phyloP scores from a whole-genome alignment of 2,888 invertebrate species.

The Orthosia gothica region DNA sequence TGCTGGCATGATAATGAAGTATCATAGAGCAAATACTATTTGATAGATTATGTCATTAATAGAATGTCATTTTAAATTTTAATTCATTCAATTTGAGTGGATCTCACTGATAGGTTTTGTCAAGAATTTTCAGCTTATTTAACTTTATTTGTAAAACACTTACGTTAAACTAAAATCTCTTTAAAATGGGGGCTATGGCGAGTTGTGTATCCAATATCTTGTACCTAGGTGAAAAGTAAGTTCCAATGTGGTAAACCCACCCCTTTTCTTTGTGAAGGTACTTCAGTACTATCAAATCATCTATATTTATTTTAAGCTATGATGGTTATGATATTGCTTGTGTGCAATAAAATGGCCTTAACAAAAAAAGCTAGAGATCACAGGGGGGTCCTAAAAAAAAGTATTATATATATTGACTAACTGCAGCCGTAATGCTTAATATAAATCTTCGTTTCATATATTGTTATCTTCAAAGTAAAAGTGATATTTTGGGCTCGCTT shows the following conservation, averaged over 20 bases:
- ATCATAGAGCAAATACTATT: too few species aligned
- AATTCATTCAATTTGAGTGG: neutral
- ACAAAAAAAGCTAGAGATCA: neutral
- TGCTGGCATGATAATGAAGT: too few species aligned
- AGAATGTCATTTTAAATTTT: neutral
- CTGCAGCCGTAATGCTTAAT: neutral
- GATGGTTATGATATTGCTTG: neutral
- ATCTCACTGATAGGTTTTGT: neutral
- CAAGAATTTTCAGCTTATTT: neutral
- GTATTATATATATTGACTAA: too few species aligned
- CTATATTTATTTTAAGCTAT: neutral
- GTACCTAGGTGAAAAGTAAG: conserved; percentile 67
- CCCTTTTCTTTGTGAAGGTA: neutral
- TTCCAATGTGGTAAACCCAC: conserved; percentile 2
- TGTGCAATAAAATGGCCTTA: neutral
- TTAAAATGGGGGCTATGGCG: conserved; percentile 53
- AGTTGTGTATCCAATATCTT: conserved; percentile 55
- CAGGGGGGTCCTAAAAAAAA: too few species aligned
- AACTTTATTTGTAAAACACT: neutral
- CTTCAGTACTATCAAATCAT: too few species aligned
- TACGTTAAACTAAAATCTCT: neutral
- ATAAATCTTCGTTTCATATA: too few species aligned
- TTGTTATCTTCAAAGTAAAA: neutral
- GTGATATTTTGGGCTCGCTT: neutral
- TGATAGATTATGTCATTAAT: neutral